Evolutionary conservation across 2,113 vertebrate species (phyloP).

Genomic region (Tauraco erythrolophus): DNA sequence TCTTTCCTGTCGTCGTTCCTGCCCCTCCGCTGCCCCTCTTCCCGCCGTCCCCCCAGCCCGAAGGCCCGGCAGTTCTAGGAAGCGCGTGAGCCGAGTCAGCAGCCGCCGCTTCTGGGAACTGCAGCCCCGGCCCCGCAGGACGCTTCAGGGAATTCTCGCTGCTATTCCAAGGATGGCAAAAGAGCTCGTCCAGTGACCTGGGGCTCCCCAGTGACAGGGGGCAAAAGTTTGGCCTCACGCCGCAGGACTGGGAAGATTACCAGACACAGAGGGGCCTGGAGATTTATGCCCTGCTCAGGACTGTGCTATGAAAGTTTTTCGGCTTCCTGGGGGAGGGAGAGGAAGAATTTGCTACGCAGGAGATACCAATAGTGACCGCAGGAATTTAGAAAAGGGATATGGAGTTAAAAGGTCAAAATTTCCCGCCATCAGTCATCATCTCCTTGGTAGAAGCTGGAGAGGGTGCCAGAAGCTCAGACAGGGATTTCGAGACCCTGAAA

Average conservation of each 20-base stretch:
- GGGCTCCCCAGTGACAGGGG: constrained; percentile 3
- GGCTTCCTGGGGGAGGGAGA: neutral
- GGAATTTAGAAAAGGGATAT: constrained; percentile 60
- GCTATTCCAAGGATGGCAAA: constrained; percentile 69
- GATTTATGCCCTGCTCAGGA: neutral
- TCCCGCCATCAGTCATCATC: constrained; percentile 25
- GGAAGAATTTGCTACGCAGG: constrained; percentile 8
- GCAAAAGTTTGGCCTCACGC: neutral
- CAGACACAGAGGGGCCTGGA: neutral
- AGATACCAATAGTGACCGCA: constrained; percentile 51
- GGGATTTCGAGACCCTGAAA: neutral
- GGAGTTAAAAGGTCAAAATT: constrained; percentile 54
- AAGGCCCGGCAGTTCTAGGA: constrained; percentile 51
- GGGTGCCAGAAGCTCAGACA: neutral
- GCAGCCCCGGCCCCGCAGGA: constrained; percentile 1
- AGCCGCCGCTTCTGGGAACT: constrained; percentile 59
- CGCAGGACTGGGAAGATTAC: neutral
- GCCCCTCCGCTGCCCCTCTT: neutral
- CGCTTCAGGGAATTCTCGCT: constrained; percentile 70
- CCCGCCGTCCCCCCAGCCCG: neutral
- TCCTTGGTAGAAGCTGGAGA: neutral
- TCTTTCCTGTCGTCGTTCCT: neutral
- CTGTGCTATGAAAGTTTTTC: constrained; percentile 32
- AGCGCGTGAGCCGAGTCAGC: constrained; percentile 45
- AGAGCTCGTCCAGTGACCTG: constrained; percentile 42